A percentile compares a stretch with the other conserved stretches of the same genome.
These are phyloP conservation scores for Heliconius nattereri DNA, from an alignment of 1,140 invertebrate species.

Conservation along the genomic window DNA sequence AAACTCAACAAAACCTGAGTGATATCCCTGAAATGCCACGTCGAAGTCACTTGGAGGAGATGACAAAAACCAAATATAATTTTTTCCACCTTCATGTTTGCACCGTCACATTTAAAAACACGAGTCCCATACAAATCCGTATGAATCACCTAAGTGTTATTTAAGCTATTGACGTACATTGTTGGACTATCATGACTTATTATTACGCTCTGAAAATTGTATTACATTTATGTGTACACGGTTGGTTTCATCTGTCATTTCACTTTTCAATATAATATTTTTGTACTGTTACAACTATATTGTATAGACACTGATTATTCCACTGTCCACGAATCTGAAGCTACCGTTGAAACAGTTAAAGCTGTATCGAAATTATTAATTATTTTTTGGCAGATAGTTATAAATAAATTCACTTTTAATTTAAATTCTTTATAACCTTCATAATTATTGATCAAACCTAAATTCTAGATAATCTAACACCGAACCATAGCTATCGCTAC, in stretches of 20 bases:
- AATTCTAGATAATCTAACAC: background rate
- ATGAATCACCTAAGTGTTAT: conserved; percentile 17
- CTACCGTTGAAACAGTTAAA: background rate
- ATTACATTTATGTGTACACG: conserved; percentile 7
- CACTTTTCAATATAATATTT: conserved; percentile 16
- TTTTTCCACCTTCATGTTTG: conserved; percentile 12
- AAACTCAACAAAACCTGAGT: conserved; percentile 18
- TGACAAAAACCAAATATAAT: conserved; percentile 3
- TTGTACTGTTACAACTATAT: background rate
- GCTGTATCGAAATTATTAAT: no score
- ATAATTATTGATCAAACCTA: background rate
- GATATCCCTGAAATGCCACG: conserved; percentile 24
- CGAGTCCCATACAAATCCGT: background rate
- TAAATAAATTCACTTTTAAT: background rate
- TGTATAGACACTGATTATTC: background rate
- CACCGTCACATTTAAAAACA: conserved; percentile 1
- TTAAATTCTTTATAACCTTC: background rate
- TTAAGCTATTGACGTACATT: conserved; percentile 17
- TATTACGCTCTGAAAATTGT: conserved; percentile 21
- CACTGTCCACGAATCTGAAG: background rate
- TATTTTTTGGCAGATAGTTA: background rate
- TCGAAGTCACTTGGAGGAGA: background rate
- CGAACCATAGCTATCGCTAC: conserved; percentile 40
- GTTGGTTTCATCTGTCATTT: conserved; percentile 14
- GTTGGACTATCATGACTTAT: conserved; percentile 3